These are phyloP conservation scores for Labeo calbasu DNA, from an alignment of 2,797 vertebrate genomes.

Conservation along the genomic window DNA sequence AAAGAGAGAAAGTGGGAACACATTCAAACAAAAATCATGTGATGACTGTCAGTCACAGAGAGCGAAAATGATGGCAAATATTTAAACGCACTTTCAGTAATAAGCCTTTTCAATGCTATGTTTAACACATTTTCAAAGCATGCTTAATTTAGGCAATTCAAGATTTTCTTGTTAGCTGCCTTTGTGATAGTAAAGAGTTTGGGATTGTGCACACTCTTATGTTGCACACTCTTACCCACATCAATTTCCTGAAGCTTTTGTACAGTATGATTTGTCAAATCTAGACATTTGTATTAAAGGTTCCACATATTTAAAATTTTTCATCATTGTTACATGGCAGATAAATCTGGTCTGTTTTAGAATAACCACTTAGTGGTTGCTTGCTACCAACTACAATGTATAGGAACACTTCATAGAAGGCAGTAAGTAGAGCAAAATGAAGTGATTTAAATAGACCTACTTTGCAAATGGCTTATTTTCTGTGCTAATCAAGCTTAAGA, in stretches of 20 bases:
- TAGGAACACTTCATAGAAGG: too few species aligned
- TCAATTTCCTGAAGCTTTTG: too few species aligned
- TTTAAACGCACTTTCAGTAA: background rate
- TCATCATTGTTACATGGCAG: background rate
- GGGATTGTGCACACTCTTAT: too few species aligned
- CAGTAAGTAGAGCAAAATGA: background rate
- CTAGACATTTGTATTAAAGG: background rate
- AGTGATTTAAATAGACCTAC: background rate
- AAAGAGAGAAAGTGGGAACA: background rate
- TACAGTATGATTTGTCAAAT: background rate
- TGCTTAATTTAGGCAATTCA: background rate
- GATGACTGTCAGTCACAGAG: slow-evolving; percentile 19
- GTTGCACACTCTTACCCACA: too few species aligned
- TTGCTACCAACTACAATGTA: background rate
- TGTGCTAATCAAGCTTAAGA: background rate
- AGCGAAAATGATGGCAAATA: background rate
- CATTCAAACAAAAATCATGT: background rate
- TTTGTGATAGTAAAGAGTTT: background rate
- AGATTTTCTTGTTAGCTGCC: background rate
- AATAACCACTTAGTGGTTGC: background rate
- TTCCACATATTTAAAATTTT: background rate
- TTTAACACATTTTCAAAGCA: background rate
- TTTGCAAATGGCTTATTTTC: background rate
- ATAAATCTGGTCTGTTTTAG: background rate
- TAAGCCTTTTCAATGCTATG: background rate